Evolutionary conservation across 2,113 vertebrate species (phyloP).

Genomic region (Rhea americana): DNA sequence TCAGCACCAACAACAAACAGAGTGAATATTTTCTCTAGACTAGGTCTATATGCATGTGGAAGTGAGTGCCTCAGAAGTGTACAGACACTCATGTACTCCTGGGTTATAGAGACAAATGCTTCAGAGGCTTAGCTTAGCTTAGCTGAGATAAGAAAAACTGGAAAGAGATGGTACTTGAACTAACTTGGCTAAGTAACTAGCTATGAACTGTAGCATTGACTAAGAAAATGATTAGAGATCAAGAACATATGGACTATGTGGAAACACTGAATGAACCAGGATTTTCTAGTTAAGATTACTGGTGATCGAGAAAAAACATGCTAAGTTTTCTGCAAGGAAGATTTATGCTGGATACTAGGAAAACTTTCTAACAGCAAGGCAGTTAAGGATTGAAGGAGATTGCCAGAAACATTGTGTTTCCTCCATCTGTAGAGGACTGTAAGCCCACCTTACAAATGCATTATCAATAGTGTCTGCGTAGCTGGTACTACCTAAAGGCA

Average conservation of each 20-base stretch:
- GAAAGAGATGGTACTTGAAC: neutral
- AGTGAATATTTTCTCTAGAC: neutral
- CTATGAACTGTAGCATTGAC: neutral
- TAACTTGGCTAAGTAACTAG: no score
- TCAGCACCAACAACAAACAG: slow-evolving; percentile 15
- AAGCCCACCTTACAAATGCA: neutral
- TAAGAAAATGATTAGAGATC: neutral
- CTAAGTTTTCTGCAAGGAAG: neutral
- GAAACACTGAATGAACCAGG: neutral
- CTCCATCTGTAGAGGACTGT: neutral
- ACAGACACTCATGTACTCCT: neutral
- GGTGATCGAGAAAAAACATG: neutral
- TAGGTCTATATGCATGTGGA: neutral
- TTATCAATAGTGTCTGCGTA: neutral
- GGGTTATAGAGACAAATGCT: neutral
- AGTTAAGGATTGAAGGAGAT: neutral
- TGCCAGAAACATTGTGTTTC: neutral
- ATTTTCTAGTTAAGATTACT: neutral
- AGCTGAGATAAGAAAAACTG: neutral
- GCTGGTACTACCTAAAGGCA: neutral
- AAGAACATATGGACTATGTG: neutral
- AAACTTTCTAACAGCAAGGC: neutral
- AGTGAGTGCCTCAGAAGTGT: neutral
- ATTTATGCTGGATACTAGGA: neutral
- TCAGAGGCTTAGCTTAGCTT: neutral